Percentiles rank a stretch among this genome's conserved stretches.
Conservation (phyloP, 2,888 invertebrate genomes). For the Axea sp. region DNA sequence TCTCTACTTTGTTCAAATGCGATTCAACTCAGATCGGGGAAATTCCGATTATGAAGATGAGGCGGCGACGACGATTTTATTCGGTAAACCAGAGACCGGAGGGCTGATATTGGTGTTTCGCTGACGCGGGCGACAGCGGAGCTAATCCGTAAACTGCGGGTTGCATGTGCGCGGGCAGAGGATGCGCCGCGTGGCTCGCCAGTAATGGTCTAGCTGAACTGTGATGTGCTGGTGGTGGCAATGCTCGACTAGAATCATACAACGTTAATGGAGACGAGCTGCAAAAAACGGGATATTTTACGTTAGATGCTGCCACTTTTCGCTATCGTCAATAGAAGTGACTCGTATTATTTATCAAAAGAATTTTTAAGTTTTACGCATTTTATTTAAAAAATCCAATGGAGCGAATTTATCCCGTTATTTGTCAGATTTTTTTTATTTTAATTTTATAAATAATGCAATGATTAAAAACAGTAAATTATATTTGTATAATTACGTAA, state of each 20-base stretch:
- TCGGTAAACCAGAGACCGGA: slow-evolving; percentile 89
- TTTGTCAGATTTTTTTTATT: too few relatives aligned
- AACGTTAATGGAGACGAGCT: slow-evolving; percentile 79
- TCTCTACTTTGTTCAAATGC: too few relatives aligned
- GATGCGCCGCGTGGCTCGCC: slow-evolving; percentile 86
- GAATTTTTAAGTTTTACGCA: slow-evolving; percentile 1
- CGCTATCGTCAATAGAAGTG: slow-evolving; percentile 1
- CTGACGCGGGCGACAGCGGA: slow-evolving; percentile 84
- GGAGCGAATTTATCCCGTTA: too few relatives aligned
- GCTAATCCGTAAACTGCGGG: slow-evolving; percentile 84
- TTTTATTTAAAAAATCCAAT: too few relatives aligned
- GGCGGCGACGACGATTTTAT: slow-evolving; percentile 72
- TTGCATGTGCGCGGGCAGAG: slow-evolving; percentile 90
- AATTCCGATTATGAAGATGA: too few relatives aligned
- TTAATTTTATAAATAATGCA: too few relatives aligned
- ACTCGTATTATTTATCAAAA: slow-evolving; percentile 6
- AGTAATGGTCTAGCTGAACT: slow-evolving; percentile 85
- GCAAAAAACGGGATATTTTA: slow-evolving; percentile 73
- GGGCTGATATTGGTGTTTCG: slow-evolving; percentile 84
- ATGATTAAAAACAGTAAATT: too few relatives aligned
- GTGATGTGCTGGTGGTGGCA: slow-evolving; percentile 92
- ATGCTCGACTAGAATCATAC: slow-evolving; percentile 81
- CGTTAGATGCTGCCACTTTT: slow-evolving; percentile 69
- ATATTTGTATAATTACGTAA: too few relatives aligned
- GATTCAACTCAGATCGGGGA: too few relatives aligned